Base-by-base conservation (phyloP, 2,797 vertebrate species). In the Pipistrellus kuhlii region DNA sequence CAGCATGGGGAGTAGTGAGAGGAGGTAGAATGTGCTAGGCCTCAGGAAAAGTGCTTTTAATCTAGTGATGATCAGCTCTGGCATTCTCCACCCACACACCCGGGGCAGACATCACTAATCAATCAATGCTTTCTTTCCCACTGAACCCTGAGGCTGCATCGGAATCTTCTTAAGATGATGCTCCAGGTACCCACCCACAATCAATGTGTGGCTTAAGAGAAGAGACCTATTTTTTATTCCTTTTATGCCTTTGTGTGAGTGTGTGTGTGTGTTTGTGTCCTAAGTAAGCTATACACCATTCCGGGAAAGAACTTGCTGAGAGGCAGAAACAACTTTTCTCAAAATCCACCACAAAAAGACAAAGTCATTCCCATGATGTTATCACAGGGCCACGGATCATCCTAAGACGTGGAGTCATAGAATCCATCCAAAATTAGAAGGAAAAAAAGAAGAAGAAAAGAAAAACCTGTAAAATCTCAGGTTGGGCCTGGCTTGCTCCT, bases 21-120 rank as follows among this genome's bases (percentile, higher is more conserved):
- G 23, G 55, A 48, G 25, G 55, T 0, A 71, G 86, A 82, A 8
- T 73, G 27, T 66, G 89, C 62, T 13, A 78, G 85, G 46, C 30
- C 18, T 78, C 85, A 44, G 32, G 68, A 59, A 68, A 75, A 71
- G 81, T 59, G 55, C 27, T 95, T 84, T 94, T 82, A 51, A 89
- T 89, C 55, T 62, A 27, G 25, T 44, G 21, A 35, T 57, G 21
- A 68, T 81, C 32, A 57, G 46, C 62, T 82, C 32, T 48, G 44
- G 53, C 23, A 2, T 9, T 80, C n/a, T 6, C 46, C 15, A n/a
- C 32, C 38, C 27, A 8, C 59, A 32, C 5, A 30, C 51, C 20
- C n/a, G 27, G 62, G 44, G 62, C 71, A 91, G 94, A 88, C 94
- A 88, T 89, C 72, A 78, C 51, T 81, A 94, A 85, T 93, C 90